phyloP scores from a whole-genome alignment of 1,140 invertebrate genomes.

The Conus betulinus region DNA sequence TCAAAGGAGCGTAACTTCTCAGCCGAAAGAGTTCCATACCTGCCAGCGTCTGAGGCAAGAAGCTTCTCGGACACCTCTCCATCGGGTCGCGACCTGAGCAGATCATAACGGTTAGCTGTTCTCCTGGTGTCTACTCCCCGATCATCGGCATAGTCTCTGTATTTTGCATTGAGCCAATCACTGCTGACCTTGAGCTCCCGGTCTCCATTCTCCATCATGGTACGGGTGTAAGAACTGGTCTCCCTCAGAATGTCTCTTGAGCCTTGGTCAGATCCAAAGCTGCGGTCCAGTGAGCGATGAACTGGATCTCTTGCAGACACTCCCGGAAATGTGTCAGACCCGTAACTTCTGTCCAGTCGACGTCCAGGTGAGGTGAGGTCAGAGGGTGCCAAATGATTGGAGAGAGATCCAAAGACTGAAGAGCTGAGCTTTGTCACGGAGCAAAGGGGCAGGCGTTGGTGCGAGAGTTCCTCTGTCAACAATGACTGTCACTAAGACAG shows the following conservation, averaged over 20 bases:
- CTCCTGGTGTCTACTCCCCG: background rate
- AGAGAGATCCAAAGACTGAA: background rate
- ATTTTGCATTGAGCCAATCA: background rate
- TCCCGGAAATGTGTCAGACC: background rate
- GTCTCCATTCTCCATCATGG: constrained; percentile 13
- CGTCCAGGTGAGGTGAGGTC: background rate
- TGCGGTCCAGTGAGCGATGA: constrained; percentile 17
- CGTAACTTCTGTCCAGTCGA: constrained; percentile 9
- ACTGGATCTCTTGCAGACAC: background rate
- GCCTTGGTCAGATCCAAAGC: constrained; percentile 34
- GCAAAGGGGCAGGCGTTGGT: background rate
- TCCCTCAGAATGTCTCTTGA: background rate
- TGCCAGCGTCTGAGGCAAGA: background rate
- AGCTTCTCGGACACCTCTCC: constrained; percentile 54
- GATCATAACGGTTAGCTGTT: constrained; percentile 14
- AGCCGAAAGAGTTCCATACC: background rate
- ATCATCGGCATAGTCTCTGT: background rate
- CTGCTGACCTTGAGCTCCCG: background rate
- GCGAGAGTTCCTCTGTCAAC: background rate
- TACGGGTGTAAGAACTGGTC: background rate
- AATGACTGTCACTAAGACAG: background rate
- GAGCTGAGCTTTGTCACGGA: background rate
- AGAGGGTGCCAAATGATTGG: background rate
- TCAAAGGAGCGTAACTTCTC: constrained; percentile 20
- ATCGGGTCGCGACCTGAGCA: constrained; percentile 53